Evolutionary conservation across 1,140 invertebrate species (phyloP), one percentile per base, ranked within the genome.

Genomic region (Lasioglossum baleicum): DNA sequence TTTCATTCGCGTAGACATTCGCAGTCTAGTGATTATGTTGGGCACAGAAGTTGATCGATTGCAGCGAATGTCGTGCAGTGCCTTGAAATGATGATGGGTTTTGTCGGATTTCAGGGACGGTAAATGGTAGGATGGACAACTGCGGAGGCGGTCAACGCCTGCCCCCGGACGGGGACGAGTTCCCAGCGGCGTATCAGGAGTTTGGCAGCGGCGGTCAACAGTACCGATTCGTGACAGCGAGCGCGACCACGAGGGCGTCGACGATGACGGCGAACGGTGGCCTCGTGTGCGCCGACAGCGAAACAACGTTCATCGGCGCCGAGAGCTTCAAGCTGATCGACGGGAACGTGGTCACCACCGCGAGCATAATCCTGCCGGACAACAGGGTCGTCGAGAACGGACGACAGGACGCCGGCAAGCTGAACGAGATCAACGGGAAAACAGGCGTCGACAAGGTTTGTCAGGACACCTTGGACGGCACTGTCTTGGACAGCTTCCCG

Each of bases 141-240:
- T 90, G 90, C 81, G 91, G 89, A 85, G 91, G 89, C 86, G 91
- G 90, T 78, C 91, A 91, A 42, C 94, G 97, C 82, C 94, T 97
- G 87, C 97, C 97, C 80, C 97, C 97, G 66, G 97, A 98, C 92
- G 97, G 97, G 84, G 96, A 97, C 90, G 97, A 98, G 90, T 97
- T 97, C 92, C 97, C 96, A 75, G 94, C 95, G 42, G 96, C 96
- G 85, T 96, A 95, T 77, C 94, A 95, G 80, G 96, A 97, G 91
- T 95, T 93, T 76, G 70, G 76, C 87, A 87, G 65, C 88, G 90
- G 74, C 90, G 90, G 75, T 87, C 90, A 81, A 53, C 82, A 81
- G 83, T 82, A 77, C 69, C 79, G 65, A 80, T 84, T 72, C 69
- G 81, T 75, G 53, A 72, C 75, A 58, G 42, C 76, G 20, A 51